Evolutionary conservation across 2,797 vertebrate species (phyloP).

Genomic region (Sebastes hopkinsi): DNA sequence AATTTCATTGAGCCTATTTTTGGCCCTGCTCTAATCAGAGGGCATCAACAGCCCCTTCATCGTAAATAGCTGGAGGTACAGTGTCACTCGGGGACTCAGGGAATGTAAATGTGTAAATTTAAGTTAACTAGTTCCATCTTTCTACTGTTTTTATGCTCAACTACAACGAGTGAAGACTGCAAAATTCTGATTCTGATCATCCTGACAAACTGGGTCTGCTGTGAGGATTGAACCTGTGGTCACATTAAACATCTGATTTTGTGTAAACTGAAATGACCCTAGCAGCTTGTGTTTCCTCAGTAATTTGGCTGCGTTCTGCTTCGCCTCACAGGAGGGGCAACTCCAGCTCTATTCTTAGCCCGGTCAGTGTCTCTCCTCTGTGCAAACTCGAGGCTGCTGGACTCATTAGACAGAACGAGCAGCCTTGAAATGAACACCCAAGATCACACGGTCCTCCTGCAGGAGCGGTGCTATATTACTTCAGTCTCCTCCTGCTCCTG

Average conservation of each 20-base stretch:
- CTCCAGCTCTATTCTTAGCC: constrained; percentile 22
- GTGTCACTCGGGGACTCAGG: background rate
- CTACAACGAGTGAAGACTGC: no score
- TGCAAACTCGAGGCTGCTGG: background rate
- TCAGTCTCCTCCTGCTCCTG: background rate
- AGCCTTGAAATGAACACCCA: background rate
- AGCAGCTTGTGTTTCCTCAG: constrained; percentile 3
- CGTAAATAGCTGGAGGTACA: no score
- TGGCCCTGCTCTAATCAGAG: background rate
- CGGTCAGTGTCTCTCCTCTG: background rate
- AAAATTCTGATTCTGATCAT: no score
- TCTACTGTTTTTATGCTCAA: no score
- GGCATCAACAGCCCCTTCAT: background rate
- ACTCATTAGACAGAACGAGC: background rate
- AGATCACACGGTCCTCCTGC: constrained; percentile 19
- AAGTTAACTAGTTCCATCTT: no score
- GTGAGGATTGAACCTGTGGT: background rate
- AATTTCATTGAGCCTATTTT: background rate
- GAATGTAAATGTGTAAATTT: no score
- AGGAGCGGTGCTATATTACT: background rate
- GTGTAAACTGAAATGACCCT: background rate
- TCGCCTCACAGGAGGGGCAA: background rate
- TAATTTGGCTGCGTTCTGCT: background rate
- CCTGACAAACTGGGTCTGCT: background rate
- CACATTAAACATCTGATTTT: background rate